These are phyloP conservation scores for Stenichneumon culpator DNA, from an alignment of 2,888 invertebrate genomes.

Conservation along the genomic window DNA sequence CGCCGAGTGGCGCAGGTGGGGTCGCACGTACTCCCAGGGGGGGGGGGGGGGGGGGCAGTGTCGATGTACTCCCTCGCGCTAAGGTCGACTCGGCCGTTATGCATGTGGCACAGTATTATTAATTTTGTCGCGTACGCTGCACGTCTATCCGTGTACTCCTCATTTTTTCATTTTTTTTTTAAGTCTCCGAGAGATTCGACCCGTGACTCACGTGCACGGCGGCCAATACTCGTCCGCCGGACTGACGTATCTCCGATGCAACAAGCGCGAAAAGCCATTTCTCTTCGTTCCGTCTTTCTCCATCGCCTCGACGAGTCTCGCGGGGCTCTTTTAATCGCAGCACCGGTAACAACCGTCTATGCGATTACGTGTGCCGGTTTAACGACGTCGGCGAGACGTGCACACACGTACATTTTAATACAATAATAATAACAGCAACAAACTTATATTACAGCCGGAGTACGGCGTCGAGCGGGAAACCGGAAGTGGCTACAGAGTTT, in stretches of 20 bases:
- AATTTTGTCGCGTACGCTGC: conserved; percentile 54
- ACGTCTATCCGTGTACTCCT: conserved; percentile 2
- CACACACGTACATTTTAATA: not conserved
- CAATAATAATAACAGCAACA: not conserved
- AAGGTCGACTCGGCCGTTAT: conserved; percentile 40
- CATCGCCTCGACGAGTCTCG: not conserved
- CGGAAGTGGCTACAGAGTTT: conserved; percentile 62
- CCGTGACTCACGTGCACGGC: conserved; percentile 23
- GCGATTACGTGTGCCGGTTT: conserved; percentile 18
- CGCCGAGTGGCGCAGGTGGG: conserved; percentile 24
- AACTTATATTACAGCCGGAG: conserved; percentile 9
- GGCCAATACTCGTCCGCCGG: not conserved
- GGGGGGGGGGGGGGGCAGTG: not conserved
- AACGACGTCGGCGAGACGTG: conserved; percentile 7
- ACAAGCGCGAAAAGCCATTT: not conserved
- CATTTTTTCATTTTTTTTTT: not conserved
- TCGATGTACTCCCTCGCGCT: conserved; percentile 47
- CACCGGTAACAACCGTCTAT: conserved; percentile 12
- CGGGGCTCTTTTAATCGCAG: conserved; percentile 34
- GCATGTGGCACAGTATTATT: conserved; percentile 56
- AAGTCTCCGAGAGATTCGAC: conserved; percentile 5
- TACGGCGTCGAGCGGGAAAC: conserved; percentile 52
- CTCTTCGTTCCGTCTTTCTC: not conserved
- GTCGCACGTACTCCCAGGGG: conserved; percentile 4
- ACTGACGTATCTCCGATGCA: not conserved